Base-by-base conservation (phyloP, 2,797 vertebrate species). In the Esox masquinongy region DNA sequence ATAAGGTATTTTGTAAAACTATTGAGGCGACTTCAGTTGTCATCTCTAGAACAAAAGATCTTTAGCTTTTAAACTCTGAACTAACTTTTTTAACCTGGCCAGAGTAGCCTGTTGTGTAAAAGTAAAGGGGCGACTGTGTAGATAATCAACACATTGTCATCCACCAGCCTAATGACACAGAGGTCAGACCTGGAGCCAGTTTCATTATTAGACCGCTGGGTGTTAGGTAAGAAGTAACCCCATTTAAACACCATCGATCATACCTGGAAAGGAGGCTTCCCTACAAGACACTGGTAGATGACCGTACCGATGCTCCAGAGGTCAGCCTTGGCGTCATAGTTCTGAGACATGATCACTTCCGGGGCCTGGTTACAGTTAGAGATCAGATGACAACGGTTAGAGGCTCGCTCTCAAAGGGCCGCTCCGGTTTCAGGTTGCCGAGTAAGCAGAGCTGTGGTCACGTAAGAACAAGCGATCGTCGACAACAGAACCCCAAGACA, bases 341-440 rank as follows among this genome's bases (percentile, higher is more conserved):
- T 97, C 88, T 99, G 97, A 72, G 97, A 99, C 97, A 99, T 99
- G 81, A 99, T 99, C 83, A 99, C 97, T 88, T 99, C 97, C 15
- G 97, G 97, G 77, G 97, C 97, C 97, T 99, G 85, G 56, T 17
- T 74, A 26, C 68, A 31, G 53, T 72, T 31, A 53, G 22, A 29
- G 26, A 49, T 16, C 47, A 51, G 31, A 14, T 51, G 51, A 26
- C 15, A 24, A 15, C 7, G 31, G 66, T 34, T 68, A 68, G 8
- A 43, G 67, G 11, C 15, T 22, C 0, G 22, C 12, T 70, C 39
- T 24, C 8, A 61, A n/a, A 63, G 43, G n/a, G 53, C 9, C 50
- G 9, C 24, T 56, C 71, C 8, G 39, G 73, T 51, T 70, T 68
- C 66, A 50, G 7, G 61, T 51, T 64, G 59, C 74, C 47, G 64